Percentiles rank a stretch among this genome's conserved stretches.
Evolutionary conservation across 1,140 invertebrate genomes (phyloP).

Genomic region (Brachionus koreanus): DNA sequence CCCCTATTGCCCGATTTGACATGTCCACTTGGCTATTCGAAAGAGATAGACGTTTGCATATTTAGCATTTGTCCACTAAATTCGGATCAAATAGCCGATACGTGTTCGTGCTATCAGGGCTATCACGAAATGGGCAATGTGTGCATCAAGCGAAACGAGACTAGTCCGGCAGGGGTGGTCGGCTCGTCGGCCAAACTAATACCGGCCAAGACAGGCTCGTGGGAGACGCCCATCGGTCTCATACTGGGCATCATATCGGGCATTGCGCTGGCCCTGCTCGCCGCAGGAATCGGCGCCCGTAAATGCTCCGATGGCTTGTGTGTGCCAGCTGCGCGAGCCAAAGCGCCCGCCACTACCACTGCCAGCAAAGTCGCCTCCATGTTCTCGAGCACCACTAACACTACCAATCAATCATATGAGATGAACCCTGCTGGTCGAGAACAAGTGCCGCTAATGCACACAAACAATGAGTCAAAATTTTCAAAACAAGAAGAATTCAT

Average conservation of each 20-base stretch:
- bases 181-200: slow-evolving; percentile 16
- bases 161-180: background rate
- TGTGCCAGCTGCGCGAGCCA: background rate
- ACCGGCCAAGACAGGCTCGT: background rate
- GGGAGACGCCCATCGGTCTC: slow-evolving; percentile 13
- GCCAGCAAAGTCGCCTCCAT: background rate
- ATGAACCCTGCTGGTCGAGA: background rate
- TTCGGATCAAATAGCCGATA: slow-evolving; percentile 43
- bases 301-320: slow-evolving; percentile 36
- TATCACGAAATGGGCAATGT: background rate
- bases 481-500: slow-evolving; percentile 33
- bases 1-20: background rate
- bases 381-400: slow-evolving; percentile 26
- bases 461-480: background rate
- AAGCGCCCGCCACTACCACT: background rate
- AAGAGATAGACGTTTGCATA: background rate
- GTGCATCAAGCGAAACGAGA: slow-evolving; percentile 24
- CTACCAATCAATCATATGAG: slow-evolving; percentile 31
- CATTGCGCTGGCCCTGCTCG: slow-evolving; percentile 11
- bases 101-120: slow-evolving; percentile 38
- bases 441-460: slow-evolving; percentile 18
- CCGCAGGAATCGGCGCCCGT: slow-evolving; percentile 18
- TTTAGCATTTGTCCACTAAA: slow-evolving; percentile 37
- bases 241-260: slow-evolving; percentile 40
- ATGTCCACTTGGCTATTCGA: slow-evolving; percentile 7